phyloP scores from a whole-genome alignment of 1,140 invertebrate species.

The Alviniconcha marisindica region DNA sequence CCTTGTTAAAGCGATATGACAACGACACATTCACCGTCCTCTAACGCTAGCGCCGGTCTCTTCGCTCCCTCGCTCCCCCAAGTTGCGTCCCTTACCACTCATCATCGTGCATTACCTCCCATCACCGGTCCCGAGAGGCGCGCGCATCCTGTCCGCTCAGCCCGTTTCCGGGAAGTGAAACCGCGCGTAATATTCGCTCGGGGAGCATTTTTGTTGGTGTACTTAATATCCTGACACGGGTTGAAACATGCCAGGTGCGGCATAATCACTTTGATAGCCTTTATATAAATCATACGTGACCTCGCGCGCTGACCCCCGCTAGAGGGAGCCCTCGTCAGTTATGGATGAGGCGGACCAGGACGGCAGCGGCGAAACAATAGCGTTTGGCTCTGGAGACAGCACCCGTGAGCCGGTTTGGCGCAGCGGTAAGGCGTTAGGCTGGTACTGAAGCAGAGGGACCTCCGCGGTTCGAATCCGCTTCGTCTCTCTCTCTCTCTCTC shows the following conservation, averaged over 20 bases:
- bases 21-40: background rate
- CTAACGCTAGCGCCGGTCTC: background rate
- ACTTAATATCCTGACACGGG: constrained; percentile 31
- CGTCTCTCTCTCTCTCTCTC: too few species aligned
- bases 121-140: background rate
- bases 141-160: background rate
- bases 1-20: constrained; percentile 12
- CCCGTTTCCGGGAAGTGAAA: constrained; percentile 16
- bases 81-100: background rate
- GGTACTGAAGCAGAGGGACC: too few species aligned
- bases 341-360: background rate
- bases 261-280: constrained; percentile 24
- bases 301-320: constrained; percentile 3
- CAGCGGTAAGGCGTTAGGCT: too few species aligned
- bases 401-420: too few species aligned
- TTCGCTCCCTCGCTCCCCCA: background rate
- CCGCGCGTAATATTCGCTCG: constrained; percentile 15
- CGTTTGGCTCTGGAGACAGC: too few species aligned
- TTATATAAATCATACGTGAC: constrained; percentile 28
- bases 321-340: background rate
- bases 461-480: too few species aligned
- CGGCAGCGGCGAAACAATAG: background rate
- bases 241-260: constrained; percentile 33
- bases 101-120: constrained; percentile 18
- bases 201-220: constrained; percentile 22